phyloP scores from a whole-genome alignment of 2,888 invertebrate genomes.

The Agrotis clavis region DNA sequence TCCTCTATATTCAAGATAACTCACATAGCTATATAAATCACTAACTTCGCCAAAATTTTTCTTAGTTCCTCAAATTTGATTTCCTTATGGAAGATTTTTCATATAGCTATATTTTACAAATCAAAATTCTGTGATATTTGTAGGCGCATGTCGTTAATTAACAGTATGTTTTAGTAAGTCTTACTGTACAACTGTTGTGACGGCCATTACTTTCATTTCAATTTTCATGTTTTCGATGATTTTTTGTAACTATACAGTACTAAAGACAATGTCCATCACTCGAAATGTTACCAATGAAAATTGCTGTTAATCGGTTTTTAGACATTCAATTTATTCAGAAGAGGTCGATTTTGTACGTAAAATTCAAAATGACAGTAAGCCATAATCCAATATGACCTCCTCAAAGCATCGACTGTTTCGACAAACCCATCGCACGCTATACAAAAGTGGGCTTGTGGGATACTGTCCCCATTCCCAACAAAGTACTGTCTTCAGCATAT shows the following conservation, averaged over 20 bases:
- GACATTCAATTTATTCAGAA: slow-evolving; percentile 4
- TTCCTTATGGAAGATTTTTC: slow-evolving; percentile 42
- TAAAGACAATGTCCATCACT: slow-evolving; percentile 5
- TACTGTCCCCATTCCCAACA: neutral
- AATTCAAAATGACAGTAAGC: slow-evolving; percentile 1
- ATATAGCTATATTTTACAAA: slow-evolving; percentile 50
- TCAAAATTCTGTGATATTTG: slow-evolving; percentile 53
- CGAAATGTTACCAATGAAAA: slow-evolving; percentile 19
- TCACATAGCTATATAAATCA: slow-evolving; percentile 46
- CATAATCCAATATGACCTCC: neutral
- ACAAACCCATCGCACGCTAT: neutral
- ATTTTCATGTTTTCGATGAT: slow-evolving; percentile 43
- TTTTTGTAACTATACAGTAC: slow-evolving; percentile 40
- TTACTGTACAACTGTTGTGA: slow-evolving; percentile 53
- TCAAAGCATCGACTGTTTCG: neutral
- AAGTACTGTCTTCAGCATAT: neutral
- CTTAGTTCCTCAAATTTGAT: slow-evolving; percentile 51
- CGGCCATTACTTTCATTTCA: slow-evolving; percentile 52
- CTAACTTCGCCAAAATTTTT: slow-evolving; percentile 55
- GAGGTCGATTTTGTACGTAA: neutral
- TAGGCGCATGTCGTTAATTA: slow-evolving; percentile 44
- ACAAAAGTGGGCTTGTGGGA: neutral
- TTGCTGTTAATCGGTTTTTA: neutral
- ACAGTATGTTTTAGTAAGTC: slow-evolving; percentile 44
- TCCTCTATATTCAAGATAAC: slow-evolving; percentile 55